phyloP scores from a whole-genome alignment of 2,888 invertebrate genomes.

The Heterodera filipjevi region DNA sequence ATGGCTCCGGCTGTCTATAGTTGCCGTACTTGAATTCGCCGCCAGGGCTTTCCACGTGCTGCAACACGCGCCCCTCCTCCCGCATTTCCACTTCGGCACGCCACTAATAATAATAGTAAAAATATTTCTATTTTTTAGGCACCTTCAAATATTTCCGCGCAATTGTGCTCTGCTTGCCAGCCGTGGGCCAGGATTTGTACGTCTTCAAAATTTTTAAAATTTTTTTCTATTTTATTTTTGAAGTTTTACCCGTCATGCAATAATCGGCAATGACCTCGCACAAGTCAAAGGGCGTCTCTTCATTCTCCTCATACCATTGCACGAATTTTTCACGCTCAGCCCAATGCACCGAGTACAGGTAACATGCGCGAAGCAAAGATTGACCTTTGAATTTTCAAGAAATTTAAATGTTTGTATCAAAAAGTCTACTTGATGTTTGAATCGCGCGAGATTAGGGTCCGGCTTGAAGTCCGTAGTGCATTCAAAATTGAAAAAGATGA shows the following conservation, averaged over 20 bases:
- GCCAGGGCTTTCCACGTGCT: not conserved
- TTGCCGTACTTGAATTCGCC: slow-evolving; percentile 15
- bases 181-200: not conserved
- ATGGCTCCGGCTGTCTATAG: not conserved
- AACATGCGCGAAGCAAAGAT: not conserved
- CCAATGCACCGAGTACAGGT: not conserved
- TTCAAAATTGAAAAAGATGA: slow-evolving; percentile 10
- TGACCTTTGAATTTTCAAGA: not conserved
- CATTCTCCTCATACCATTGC: no score
- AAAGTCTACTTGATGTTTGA: not conserved
- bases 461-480: not conserved
- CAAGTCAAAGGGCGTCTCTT: no score
- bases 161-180: not conserved
- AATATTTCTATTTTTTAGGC: no score
- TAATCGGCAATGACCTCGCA: no score
- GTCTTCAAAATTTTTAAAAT: not conserved
- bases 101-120: no score
- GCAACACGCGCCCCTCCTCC: not conserved
- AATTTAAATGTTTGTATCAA: not conserved
- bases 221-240: not conserved
- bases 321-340: no score
- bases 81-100: not conserved
- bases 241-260: no score
- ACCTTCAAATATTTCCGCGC: not conserved
- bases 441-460: not conserved